Conservation (phyloP, 2,113 vertebrate species). For the Labeo catla region DNA sequence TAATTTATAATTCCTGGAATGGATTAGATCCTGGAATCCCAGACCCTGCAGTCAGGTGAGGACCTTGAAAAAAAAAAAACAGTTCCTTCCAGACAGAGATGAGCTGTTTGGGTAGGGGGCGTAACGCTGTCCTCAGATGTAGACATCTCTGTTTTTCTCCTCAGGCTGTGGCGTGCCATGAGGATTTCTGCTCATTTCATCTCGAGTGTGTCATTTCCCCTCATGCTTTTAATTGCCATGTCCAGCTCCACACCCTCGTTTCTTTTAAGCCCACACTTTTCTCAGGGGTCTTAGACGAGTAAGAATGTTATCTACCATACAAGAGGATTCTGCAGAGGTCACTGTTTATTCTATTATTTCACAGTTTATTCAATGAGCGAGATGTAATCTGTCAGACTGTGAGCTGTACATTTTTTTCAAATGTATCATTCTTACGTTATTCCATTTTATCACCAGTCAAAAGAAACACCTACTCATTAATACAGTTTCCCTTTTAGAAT, state of each 20-base stretch:
- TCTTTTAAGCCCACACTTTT: slow-evolving; percentile 48
- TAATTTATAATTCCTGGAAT: neutral
- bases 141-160: slow-evolving; percentile 58
- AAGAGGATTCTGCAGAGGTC: neutral
- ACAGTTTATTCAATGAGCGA: neutral
- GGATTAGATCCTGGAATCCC: neutral
- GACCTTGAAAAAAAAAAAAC: neutral
- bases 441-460: neutral
- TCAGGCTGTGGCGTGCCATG: slow-evolving; percentile 45
- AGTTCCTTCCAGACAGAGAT: neutral
- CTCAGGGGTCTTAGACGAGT: neutral
- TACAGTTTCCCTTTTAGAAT: neutral
- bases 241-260: neutral
- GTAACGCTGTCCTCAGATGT: slow-evolving; percentile 30
- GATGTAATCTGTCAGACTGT: neutral
- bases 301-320: neutral
- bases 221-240: slow-evolving; percentile 11
- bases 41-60: neutral
- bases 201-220: slow-evolving; percentile 68
- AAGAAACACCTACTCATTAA: neutral
- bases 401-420: neutral
- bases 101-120: neutral
- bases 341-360: slow-evolving; percentile 10
- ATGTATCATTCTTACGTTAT: neutral
- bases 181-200: neutral